Base-by-base conservation (phyloP, 64 coral and sea anemone genomes). In the Montipora sp. region DNA sequence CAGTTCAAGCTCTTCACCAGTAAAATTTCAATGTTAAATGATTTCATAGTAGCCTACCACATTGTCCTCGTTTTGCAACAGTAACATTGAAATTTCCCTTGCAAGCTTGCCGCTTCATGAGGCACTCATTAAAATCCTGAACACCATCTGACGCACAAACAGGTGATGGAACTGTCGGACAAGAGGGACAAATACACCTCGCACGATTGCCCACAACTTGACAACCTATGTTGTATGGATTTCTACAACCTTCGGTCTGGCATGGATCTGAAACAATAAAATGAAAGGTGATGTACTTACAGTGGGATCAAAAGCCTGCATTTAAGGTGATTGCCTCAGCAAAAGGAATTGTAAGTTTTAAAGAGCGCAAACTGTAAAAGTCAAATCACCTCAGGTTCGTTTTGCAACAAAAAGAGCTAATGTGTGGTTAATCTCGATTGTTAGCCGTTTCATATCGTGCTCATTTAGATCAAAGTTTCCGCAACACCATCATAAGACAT, bases 111-210 rank as follows among this genome's bases (percentile, higher is more conserved):
- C 8, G 23, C 19, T n/a, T 67, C 80, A 83, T 47, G 8, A 65
- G 80, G 19, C 80, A 83, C 24, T 83, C 80, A 8, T 20, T 83
- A 0, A 48, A 59, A 23, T 83, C 80, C 55, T 83, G 80, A 18
- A 83, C 80, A n/a, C 16, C 36, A 60, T 83, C 80, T 4, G 80
- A 66, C 19, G 80, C 80, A 66, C 80, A 83, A 46, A 83, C 59
- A 83, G 80, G 80, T 44, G 1, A 16, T 5, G 16, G 14, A 5
- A 59, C n/a, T 46, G 45, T 67, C 11, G 36, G 43, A 3, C 80
- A 83, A 47, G 10, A 7, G n/a, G 59, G 80, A 67, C 80, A 83
- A 16, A 83, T 47, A 66, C 80, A 83, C 55, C 10, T 8, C 2
- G 80, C 59, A 47, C 11, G 60, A 60, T 83, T 66, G 14, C 47